phyloP scores from a whole-genome alignment of 2,888 invertebrate genomes.

The Cyclophora punctaria region DNA sequence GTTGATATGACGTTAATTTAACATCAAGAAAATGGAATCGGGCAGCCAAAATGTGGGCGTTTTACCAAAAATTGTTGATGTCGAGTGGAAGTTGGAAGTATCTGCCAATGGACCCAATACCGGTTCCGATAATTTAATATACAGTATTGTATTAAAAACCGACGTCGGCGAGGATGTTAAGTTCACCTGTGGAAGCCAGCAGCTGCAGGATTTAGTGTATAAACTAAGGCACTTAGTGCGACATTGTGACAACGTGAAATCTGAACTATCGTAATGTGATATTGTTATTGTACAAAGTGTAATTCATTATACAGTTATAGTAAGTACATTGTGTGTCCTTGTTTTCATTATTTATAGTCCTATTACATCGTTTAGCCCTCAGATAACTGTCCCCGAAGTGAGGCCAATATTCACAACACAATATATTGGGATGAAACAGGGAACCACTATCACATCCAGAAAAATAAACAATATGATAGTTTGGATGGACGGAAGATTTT shows the following conservation, averaged over 20 bases:
- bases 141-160: conserved; percentile 58
- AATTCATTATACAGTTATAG: conserved; percentile 1
- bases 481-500: too few species aligned
- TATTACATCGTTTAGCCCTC: too few species aligned
- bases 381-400: too few species aligned
- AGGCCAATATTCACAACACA: too few species aligned
- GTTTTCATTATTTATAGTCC: too few species aligned
- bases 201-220: conserved; percentile 79
- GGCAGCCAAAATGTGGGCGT: conserved; percentile 28
- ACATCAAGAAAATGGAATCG: conserved; percentile 26
- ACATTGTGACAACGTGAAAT: conserved; percentile 75
- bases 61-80: conserved; percentile 73
- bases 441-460: too few species aligned
- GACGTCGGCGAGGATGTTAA: conserved; percentile 62
- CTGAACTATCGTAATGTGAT: conserved; percentile 35
- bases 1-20: not conserved
- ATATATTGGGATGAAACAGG: too few species aligned
- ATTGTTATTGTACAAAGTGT: not conserved
- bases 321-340: too few species aligned
- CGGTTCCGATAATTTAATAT: conserved; percentile 58
- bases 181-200: conserved; percentile 78
- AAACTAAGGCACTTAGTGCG: conserved; percentile 79
- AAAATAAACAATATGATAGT: too few species aligned
- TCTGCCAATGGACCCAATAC: conserved; percentile 54
- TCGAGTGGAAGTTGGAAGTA: conserved; percentile 77